Conservation (phyloP, 2,113 vertebrate genomes). For the Telmatochromis brichardi region DNA sequence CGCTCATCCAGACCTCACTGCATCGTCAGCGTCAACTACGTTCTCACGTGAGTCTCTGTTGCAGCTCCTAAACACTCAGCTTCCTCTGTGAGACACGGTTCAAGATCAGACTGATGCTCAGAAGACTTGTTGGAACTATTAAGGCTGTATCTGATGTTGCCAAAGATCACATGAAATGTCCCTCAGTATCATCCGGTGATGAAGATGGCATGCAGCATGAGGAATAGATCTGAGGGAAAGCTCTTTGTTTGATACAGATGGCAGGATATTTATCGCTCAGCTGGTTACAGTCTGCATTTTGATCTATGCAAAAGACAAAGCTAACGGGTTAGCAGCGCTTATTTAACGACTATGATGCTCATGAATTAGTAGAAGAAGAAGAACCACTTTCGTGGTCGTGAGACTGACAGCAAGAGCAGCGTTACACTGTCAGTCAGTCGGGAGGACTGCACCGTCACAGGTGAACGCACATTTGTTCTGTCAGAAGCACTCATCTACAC, state of each 20-base stretch:
- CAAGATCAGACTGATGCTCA: background rate
- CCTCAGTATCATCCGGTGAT: background rate
- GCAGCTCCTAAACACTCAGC: background rate
- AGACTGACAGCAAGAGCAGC: background rate
- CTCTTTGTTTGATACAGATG: background rate
- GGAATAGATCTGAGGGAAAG: background rate
- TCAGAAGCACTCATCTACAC: background rate
- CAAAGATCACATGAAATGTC: background rate
- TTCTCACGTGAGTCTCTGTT: conserved; percentile 89
- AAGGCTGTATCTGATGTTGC: background rate
- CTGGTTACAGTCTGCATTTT: background rate
- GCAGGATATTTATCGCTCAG: background rate
- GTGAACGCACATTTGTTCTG: background rate
- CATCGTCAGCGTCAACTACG: conserved; percentile 98
- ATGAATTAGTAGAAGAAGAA: background rate
- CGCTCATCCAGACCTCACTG: conserved; percentile 95
- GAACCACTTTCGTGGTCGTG: background rate
- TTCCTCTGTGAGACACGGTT: background rate
- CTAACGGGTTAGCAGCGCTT: accelerated
- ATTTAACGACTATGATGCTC: background rate
- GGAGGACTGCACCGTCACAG: accelerated
- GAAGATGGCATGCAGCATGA: background rate
- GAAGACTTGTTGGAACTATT: accelerated
- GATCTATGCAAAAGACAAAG: background rate
- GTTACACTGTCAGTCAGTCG: background rate